Conservation (phyloP, 1,140 invertebrate genomes). For the Camponotus floridanus region DNA sequence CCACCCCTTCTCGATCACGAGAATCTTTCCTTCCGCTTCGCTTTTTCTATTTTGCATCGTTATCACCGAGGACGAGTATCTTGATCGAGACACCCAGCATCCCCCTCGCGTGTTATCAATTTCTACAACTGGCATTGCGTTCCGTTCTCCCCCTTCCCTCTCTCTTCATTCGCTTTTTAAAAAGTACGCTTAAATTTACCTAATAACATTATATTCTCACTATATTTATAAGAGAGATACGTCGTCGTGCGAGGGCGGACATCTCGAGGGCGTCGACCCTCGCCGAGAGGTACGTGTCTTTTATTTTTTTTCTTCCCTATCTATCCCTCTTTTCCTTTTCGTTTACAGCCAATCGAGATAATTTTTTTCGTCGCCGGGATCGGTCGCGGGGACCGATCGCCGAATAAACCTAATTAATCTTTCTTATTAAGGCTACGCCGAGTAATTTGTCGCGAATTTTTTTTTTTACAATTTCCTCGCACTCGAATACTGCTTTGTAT, state of each 20-base stretch:
- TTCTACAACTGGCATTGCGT: conserved; percentile 85
- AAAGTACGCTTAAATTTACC: conserved; percentile 81
- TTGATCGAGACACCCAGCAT: conserved; percentile 54
- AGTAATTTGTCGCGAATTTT: conserved; percentile 74
- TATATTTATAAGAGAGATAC: conserved; percentile 66
- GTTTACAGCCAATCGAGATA: conserved; percentile 84
- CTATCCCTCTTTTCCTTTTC: conserved; percentile 4
- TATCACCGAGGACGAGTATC: conserved; percentile 53
- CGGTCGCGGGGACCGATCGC: conserved; percentile 53
- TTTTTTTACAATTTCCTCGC: conserved; percentile 76
- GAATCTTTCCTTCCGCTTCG: background rate
- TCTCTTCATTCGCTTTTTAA: conserved; percentile 66
- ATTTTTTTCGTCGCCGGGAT: conserved; percentile 71
- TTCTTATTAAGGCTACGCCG: conserved; percentile 82
- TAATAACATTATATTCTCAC: conserved; percentile 86
- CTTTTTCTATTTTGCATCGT: background rate
- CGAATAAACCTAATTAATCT: conserved; percentile 81
- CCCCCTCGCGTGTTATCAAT: conserved; percentile 45
- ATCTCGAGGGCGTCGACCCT: conserved; percentile 29
- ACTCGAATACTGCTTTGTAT: conserved; percentile 85
- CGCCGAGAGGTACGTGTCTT: conserved; percentile 50
- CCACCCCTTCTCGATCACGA: background rate
- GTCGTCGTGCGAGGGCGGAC: conserved; percentile 68
- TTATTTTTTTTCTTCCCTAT: background rate
- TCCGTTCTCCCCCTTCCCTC: conserved; percentile 52